Base-by-base conservation (phyloP, 2,113 vertebrate genomes). In the Amia ocellicauda region DNA sequence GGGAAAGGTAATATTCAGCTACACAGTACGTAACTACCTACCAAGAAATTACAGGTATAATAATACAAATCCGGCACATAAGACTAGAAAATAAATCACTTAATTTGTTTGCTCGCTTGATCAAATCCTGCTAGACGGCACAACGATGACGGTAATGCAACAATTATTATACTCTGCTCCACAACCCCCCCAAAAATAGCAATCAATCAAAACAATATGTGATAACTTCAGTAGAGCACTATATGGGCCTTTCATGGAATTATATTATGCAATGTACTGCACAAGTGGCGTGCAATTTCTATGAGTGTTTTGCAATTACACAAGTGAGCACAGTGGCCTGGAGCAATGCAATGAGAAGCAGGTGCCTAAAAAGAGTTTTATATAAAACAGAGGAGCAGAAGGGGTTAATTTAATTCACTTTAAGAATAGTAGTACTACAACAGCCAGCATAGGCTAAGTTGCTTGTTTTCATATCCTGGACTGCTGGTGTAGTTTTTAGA, bases 251-350 rank as follows among this genome's bases (percentile, higher is more conserved):
- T 60, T 71, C 62, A 68, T 52, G 40, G 54, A 73, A 69, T 64
- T 68, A 60, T 60, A 68, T 68, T 73, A 66, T 64, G 70, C 74
- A 70, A 66, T 70, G 68, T 73, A 70, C 66, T 69, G 68, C 53
- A 63, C 68, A 51, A 59, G 66, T 57, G 65, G 58, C 59, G 68
- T 64, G 60, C 59, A 61, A 67, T 70, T 66, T 66, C 62, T 56
- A 65, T 54, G 40, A 58, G 56, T 53, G 16, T 67, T n/a, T 49
- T 43, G 58, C 62, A 63, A 60, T 71, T 64, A 67, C 67, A 72
- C 63, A 58, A 61, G 63, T 69, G 66, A 59, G 60, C 28, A 45
- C 41, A 11, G 42, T 50, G 29, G 56, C 42, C 54, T 63, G 62
- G 58, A 17, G 47, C n/a, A 28, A 11, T 5, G 11, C 31, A 7